Evolutionary conservation across 1,140 invertebrate species (phyloP).

Genomic region (Agrilus planipennis): DNA sequence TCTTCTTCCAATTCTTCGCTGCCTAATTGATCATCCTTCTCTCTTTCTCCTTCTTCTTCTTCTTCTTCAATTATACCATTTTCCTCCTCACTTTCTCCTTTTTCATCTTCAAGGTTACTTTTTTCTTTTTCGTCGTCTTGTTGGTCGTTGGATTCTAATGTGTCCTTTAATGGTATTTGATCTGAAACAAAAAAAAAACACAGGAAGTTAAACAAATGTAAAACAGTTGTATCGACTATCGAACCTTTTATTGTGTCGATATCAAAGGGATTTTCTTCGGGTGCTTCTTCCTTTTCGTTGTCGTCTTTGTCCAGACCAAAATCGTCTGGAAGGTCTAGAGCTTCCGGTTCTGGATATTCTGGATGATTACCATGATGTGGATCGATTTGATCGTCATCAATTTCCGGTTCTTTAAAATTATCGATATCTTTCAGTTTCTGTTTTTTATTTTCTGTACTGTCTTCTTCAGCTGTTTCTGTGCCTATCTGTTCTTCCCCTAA

Average conservation of each 20-base stretch:
- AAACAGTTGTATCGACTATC: conserved; percentile 22
- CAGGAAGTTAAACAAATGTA: background rate
- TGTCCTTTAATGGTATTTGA: conserved; percentile 19
- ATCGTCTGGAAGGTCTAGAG: conserved; percentile 78
- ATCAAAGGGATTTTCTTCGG: conserved; percentile 70
- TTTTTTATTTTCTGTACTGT: conserved; percentile 37
- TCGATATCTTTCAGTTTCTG: conserved; percentile 55
- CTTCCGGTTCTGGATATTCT: conserved; percentile 64
- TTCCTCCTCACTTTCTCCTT: conserved; percentile 24
- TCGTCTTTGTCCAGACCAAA: conserved; percentile 70
- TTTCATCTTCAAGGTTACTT: conserved; percentile 34
- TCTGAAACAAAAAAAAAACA: conserved; percentile 11
- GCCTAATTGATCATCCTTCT: conserved; percentile 21
- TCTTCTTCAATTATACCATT: conserved; percentile 30
- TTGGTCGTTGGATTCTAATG: conserved; percentile 34
- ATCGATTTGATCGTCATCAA: conserved; percentile 75
- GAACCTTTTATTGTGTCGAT: conserved; percentile 62
- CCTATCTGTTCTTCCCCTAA: conserved; percentile 41
- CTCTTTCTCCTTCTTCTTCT: conserved; percentile 17
- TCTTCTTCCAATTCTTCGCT: conserved; percentile 14
- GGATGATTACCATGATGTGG: conserved; percentile 71
- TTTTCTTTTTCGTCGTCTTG: conserved; percentile 34
- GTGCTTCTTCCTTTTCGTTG: conserved; percentile 42
- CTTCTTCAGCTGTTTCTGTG: conserved; percentile 41
- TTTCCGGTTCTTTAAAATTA: conserved; percentile 63